Conservation (phyloP, 2,888 invertebrate genomes). For the Brassicogethes aeneus region DNA sequence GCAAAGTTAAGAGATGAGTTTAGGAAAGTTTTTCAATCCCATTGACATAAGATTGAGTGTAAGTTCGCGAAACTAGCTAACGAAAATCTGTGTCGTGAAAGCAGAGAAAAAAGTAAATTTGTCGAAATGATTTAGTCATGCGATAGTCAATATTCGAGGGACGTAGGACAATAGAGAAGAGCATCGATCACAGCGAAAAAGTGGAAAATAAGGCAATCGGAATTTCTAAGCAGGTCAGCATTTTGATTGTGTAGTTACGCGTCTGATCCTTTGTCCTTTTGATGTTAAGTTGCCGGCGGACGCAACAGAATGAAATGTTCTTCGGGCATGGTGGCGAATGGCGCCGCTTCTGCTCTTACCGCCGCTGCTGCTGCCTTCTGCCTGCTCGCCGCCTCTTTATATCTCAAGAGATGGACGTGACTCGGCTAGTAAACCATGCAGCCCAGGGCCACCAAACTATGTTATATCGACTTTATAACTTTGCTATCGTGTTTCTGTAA, state of each 20-base stretch:
- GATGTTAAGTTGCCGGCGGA: slow-evolving; percentile 8
- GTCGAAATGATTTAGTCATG: neutral
- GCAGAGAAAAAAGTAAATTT: neutral
- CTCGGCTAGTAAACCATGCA: slow-evolving; percentile 27
- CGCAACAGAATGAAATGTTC: slow-evolving; percentile 8
- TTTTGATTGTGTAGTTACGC: slow-evolving; percentile 16
- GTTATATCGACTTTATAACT: neutral
- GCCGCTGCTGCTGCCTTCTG: too few species aligned
- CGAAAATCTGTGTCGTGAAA: neutral
- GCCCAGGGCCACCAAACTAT: slow-evolving; percentile 18
- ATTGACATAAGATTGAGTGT: neutral
- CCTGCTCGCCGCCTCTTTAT: too few species aligned
- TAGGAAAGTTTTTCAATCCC: neutral
- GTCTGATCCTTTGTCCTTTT: slow-evolving; percentile 17
- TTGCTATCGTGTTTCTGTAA: slow-evolving; percentile 8
- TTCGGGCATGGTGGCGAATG: slow-evolving; percentile 5
- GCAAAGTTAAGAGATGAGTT: too few species aligned
- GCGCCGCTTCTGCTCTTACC: too few species aligned
- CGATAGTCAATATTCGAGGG: too few species aligned
- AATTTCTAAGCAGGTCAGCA: slow-evolving; percentile 14
- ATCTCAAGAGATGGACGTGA: slow-evolving; percentile 27
- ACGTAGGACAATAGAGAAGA: slow-evolving; percentile 6
- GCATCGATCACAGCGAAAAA: too few species aligned
- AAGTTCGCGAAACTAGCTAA: neutral
- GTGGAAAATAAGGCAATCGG: too few species aligned